phyloP scores from a whole-genome alignment of 2,888 invertebrate species.

The Elysia crispata region DNA sequence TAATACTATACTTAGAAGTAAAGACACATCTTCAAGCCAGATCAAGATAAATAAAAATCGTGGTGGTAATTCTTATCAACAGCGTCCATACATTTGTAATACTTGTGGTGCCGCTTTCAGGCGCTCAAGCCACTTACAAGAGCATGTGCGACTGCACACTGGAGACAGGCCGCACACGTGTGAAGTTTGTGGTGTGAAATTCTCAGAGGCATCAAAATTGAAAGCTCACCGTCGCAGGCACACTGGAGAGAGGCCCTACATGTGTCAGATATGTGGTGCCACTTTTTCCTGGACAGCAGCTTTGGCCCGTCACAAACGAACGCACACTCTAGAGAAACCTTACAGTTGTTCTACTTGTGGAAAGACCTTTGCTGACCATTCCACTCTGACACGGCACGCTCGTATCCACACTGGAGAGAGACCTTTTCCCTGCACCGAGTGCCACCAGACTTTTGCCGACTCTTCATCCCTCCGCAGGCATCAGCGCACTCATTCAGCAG shows the following conservation, averaged over 20 bases:
- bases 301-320: slow-evolving; percentile 45
- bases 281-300: slow-evolving; percentile 45
- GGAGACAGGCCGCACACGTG: slow-evolving; percentile 49
- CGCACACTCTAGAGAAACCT: slow-evolving; percentile 46
- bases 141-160: slow-evolving; percentile 45
- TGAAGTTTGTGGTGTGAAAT: slow-evolving; percentile 44
- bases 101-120: slow-evolving; percentile 40
- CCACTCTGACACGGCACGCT: slow-evolving; percentile 44
- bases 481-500: slow-evolving; percentile 47
- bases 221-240: slow-evolving; percentile 46
- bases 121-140: slow-evolving; percentile 42
- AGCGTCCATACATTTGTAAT: slow-evolving; percentile 37
- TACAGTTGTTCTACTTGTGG: slow-evolving; percentile 43
- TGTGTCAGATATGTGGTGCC: slow-evolving; percentile 43
- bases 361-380: slow-evolving; percentile 41
- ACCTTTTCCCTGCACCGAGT: slow-evolving; percentile 47
- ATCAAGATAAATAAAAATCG: no score
- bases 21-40: no score
- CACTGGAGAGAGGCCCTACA: slow-evolving; percentile 48
- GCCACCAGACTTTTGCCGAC: slow-evolving; percentile 44
- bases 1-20: no score
- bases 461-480: slow-evolving; percentile 47
- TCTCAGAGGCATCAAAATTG: slow-evolving; percentile 46
- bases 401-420: slow-evolving; percentile 50
- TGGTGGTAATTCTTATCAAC: no score